Conservation (phyloP, 1,140 invertebrate species). For the Monomorium pharaonis region DNA sequence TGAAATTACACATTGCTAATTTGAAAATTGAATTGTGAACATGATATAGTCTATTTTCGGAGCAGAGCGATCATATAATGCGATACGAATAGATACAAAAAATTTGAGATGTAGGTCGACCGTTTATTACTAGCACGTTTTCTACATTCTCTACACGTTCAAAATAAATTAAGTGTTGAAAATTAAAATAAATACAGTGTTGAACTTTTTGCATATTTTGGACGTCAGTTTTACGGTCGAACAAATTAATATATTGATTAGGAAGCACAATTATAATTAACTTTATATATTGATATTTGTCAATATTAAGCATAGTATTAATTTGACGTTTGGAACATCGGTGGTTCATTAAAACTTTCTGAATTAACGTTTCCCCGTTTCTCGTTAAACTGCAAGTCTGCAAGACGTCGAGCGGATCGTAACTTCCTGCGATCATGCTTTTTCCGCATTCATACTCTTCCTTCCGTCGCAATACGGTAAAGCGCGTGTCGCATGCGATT, state of each 20-base stretch:
- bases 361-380: background rate
- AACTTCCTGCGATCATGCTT: background rate
- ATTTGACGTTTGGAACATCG: background rate
- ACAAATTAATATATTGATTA: background rate
- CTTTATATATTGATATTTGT: background rate
- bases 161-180: background rate
- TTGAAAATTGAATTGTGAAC: too few relatives aligned
- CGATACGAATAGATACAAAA: too few relatives aligned
- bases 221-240: background rate
- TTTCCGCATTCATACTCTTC: background rate
- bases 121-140: too few relatives aligned
- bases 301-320: background rate
- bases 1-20: too few relatives aligned
- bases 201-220: background rate
- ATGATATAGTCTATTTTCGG: too few relatives aligned
- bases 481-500: background rate
- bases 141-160: too few relatives aligned
- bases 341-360: background rate
- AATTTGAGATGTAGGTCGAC: too few relatives aligned
- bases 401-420: background rate
- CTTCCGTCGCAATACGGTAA: conserved; percentile 3
- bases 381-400: background rate
- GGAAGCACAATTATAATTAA: background rate
- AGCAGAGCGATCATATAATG: too few relatives aligned
- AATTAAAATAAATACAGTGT: too few relatives aligned